phyloP scores from a whole-genome alignment of 2,797 vertebrate species.

The Mionectes olivaceus region DNA sequence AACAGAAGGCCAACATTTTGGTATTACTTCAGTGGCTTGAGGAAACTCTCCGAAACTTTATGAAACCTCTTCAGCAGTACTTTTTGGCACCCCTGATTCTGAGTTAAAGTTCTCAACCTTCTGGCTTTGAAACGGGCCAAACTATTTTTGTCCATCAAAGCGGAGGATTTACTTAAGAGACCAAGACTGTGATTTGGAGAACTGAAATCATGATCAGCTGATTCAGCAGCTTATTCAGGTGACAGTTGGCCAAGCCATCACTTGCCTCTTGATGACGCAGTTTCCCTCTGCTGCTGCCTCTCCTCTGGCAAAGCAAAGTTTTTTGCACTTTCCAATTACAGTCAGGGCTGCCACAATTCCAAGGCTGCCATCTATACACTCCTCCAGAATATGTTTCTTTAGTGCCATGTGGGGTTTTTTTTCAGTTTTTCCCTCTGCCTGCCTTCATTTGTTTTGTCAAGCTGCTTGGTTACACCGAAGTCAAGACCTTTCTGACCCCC shows the following conservation, averaged over 20 bases:
- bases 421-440: neutral
- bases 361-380: neutral
- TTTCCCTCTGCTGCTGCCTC: neutral
- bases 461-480: neutral
- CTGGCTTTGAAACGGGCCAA: neutral
- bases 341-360: fast-evolving
- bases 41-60: neutral
- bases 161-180: neutral
- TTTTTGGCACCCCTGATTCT: neutral
- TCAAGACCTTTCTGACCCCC: fast-evolving
- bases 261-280: neutral
- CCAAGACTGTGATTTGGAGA: neutral
- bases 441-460: neutral
- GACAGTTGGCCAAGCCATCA: neutral
- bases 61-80: neutral
- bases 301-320: neutral
- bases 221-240: neutral
- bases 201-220: neutral
- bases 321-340: neutral
- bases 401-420: neutral
- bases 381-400: neutral
- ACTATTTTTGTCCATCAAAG: neutral
- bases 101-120: neutral
- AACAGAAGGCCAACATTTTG: neutral
- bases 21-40: neutral